Base-by-base conservation (phyloP, 2,888 invertebrate species). In the Amitus sp. region DNA sequence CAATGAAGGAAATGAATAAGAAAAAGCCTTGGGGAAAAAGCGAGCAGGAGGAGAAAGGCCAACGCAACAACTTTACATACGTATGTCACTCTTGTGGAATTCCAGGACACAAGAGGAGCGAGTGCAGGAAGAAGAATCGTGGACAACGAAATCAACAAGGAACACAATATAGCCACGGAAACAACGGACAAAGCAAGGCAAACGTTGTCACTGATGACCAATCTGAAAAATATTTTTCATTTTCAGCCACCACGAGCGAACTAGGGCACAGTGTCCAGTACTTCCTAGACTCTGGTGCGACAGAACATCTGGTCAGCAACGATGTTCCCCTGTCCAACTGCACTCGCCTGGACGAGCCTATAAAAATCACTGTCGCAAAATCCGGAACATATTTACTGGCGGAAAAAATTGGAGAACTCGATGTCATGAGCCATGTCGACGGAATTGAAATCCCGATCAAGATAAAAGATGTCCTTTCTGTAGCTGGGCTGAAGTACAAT, bases 211-310 rank as follows among this genome's bases (percentile, higher is more conserved):
- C n/a, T n/a, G n/a, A n/a, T n/a, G 28, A 27, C 9, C 5, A 27
- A 27, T 9, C 9, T 27, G 28, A 27, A 27, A 7, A 27, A 27
- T 7, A 27, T 27, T 27, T 27, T 27, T 27, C 6, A 7, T 27
- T 27, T 9, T 5, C 28, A 27, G 28, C n/a, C 28, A 27, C 9
- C 28, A 27, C 9, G 28, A 27, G 9, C 9, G 6, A 27, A 10
- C 10, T 9, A 27, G 28, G 9, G 5, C 6, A 27, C 28, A 27
- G 39, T 15, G 40, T 66, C 10, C 49, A 28, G n/a, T 72, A 68
- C 67, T 60, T 45, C 45, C 40, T 73, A 13, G 70, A 74, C 47
- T 70, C 71, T 1, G 72, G 72, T 12, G 62, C 71, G 2, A 65
- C 69, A 5, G 68, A 72, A 52, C 71, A 72, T 58, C 18, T 72